These are phyloP conservation scores for Pimpla rufipes DNA, from an alignment of 2,888 invertebrate genomes.

Conservation along the genomic window DNA sequence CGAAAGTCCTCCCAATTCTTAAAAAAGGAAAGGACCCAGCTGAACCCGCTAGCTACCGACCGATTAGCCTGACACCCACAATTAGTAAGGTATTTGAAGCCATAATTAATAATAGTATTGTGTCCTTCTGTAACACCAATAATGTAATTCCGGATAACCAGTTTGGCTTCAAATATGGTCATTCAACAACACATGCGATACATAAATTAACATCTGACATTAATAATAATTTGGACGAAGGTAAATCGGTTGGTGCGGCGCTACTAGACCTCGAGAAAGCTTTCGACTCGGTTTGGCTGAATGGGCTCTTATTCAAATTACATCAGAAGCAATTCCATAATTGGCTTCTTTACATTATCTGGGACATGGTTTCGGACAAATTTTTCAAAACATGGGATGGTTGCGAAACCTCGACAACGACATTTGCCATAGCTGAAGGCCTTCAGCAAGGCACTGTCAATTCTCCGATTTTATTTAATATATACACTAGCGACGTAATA, in stretches of 20 bases:
- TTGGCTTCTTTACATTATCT: too few species aligned
- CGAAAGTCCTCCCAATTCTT: constrained; percentile 20
- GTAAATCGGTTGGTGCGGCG: neutral
- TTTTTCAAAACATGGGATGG: constrained; percentile 34
- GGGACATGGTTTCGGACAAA: constrained; percentile 54
- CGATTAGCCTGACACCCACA: neutral
- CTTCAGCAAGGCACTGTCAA: constrained; percentile 58
- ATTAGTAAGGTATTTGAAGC: constrained; percentile 18
- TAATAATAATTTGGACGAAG: neutral
- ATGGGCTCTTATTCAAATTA: too few species aligned
- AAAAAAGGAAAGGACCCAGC: constrained; percentile 10
- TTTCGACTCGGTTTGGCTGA: too few species aligned
- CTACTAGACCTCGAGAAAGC: constrained; percentile 11
- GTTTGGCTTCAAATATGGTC: too few species aligned
- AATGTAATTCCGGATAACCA: constrained; percentile 13
- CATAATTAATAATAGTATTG: constrained; percentile 1
- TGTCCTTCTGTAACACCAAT: neutral
- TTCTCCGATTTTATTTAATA: constrained; percentile 67
- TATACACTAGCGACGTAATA: constrained; percentile 61
- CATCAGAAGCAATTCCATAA: too few species aligned
- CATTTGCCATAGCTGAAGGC: constrained; percentile 46
- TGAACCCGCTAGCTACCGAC: too few species aligned
- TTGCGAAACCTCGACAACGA: neutral
- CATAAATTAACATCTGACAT: constrained; percentile 10
- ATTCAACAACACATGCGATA: constrained; percentile 17